These are phyloP conservation scores for Macropus fuliginosus DNA, from an alignment of 2,797 vertebrate genomes.

Conservation along the genomic window DNA sequence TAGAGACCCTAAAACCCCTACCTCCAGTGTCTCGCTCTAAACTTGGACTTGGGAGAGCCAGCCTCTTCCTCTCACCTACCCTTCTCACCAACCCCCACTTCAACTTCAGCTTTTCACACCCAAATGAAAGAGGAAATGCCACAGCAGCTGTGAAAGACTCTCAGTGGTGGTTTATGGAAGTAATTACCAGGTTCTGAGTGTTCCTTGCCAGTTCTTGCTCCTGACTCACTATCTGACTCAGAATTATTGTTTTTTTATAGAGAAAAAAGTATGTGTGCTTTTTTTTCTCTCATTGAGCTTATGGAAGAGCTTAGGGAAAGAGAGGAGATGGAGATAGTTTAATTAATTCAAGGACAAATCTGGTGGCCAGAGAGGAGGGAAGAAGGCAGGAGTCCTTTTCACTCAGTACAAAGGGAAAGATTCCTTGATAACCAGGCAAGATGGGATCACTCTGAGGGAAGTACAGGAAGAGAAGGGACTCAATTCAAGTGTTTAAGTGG, in stretches of 20 bases:
- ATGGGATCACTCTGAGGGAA: background rate
- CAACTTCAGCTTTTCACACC: conserved; percentile 5
- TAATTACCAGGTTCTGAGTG: background rate
- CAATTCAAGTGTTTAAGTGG: background rate
- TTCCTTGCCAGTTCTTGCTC: background rate
- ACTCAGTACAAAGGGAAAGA: conserved; percentile 2
- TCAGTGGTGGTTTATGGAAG: background rate
- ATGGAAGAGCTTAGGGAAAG: background rate
- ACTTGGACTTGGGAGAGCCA: background rate
- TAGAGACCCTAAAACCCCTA: background rate
- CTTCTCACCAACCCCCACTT: background rate
- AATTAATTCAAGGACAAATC: background rate
- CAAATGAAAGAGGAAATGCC: background rate
- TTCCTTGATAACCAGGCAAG: background rate
- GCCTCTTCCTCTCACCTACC: background rate
- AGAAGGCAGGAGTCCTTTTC: background rate
- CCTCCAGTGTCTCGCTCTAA: background rate
- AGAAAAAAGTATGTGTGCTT: background rate
- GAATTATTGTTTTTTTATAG: background rate
- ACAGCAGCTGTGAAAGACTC: background rate
- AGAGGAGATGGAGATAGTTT: background rate
- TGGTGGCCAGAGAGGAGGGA: background rate
- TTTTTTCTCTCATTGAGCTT: background rate
- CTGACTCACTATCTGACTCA: conserved; percentile 53
- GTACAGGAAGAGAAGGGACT: accelerated